A percentile compares a stretch with the other conserved stretches of the same genome.
These are phyloP conservation scores for Zele albiditarsus DNA, from an alignment of 2,888 invertebrate genomes.

Conservation along the genomic window DNA sequence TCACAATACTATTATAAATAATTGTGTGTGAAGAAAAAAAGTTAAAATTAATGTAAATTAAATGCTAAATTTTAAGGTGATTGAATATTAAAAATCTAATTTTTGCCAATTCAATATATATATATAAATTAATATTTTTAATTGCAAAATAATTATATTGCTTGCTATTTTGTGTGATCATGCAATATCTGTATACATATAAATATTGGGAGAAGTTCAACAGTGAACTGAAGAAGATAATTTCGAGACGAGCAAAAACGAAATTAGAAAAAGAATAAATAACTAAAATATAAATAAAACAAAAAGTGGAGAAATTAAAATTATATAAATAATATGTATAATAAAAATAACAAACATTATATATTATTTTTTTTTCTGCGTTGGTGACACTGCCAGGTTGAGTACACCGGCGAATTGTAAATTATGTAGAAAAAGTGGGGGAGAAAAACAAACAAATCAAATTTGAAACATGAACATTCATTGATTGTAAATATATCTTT, in stretches of 20 bases:
- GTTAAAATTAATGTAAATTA: neutral
- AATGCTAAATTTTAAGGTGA: neutral
- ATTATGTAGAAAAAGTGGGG: slow-evolving; percentile 68
- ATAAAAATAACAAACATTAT: slow-evolving; percentile 53
- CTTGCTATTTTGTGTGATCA: neutral
- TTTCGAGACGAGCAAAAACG: neutral
- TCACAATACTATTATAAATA: neutral
- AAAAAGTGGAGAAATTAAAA: slow-evolving; percentile 24
- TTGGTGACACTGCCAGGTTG: slow-evolving; percentile 69
- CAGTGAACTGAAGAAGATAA: too few species aligned
- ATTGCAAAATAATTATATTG: neutral
- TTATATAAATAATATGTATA: slow-evolving; percentile 42
- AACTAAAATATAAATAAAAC: neutral
- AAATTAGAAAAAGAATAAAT: neutral
- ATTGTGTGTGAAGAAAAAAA: neutral
- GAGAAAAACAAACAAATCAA: slow-evolving; percentile 35
- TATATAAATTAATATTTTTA: neutral
- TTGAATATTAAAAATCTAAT: neutral
- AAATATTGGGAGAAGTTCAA: too few species aligned
- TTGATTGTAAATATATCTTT: slow-evolving; percentile 72
- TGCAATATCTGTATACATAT: too few species aligned
- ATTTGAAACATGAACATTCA: slow-evolving; percentile 50
- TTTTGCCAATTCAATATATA: neutral
- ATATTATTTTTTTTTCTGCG: slow-evolving; percentile 61
- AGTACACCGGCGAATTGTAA: slow-evolving; percentile 68